Base-by-base conservation (phyloP, 1,140 invertebrate genomes). In the Paralvinella palmiformis region DNA sequence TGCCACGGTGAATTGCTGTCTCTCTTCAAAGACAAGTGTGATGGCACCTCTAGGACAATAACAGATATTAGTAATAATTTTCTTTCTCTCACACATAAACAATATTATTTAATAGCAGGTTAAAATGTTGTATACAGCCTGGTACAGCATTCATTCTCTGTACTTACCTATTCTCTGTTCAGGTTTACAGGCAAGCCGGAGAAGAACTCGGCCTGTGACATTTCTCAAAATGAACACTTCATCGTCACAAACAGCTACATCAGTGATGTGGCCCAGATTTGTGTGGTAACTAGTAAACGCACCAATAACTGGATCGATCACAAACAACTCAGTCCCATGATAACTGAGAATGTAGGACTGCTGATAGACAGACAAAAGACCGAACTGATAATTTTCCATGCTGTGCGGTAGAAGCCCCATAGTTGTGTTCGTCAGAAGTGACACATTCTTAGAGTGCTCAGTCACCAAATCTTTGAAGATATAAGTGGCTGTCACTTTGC, bases 401-500 rank as follows among this genome's bases (percentile, higher is more conserved):
- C 32, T 48, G 6, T n/a, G 33, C 4, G 2, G 36, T 2, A n/a
- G 22, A n/a, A 1, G 24, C 29, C 31, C 20, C 20, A 5, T 56
- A 10, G 13, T 20, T 15, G 27, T 29, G 29, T 63, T 35, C 20
- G 50, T 29, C 15, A 63, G 24, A 24, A 63, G 32, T 13, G 29
- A 22, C 15, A 63, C 37, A 15, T 36, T 45, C 37, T 57, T n/a
- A 6, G 53, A 55, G 7, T 17, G 22, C 1, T 57, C 53, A 20
- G 59, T 84, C 81, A 72, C 85, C 82, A 67, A 84, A 83, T 69
- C 88, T 82, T 90, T 91, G 74, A 93, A 92, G 15, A 93, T 85
- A 32, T 91, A 80, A 1, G 91, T 94, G 81, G 90, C 88, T n/a
- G 85, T 75, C n/a, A 94, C 91, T 71, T 84, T 84, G 6, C 91